Base-by-base conservation (phyloP, 1,140 invertebrate genomes). In the Anadara kagoshimensis region DNA sequence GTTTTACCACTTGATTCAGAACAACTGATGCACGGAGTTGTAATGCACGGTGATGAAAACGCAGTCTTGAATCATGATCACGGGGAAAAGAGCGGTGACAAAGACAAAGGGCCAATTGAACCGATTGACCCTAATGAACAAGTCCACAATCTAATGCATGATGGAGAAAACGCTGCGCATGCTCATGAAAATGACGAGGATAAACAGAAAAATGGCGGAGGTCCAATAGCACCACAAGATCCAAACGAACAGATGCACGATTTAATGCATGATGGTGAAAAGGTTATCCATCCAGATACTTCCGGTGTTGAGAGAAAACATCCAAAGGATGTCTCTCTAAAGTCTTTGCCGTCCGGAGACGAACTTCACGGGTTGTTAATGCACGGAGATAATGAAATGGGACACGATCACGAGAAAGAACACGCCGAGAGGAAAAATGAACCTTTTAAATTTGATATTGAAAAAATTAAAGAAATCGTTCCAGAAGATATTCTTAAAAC, bases 21-120 rank as follows among this genome's bases (percentile, higher is more conserved):
- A 14, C 57, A 76, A 61, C 61, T 79, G 18, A 76, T 84, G 73
- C 82, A 84, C 22, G 79, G 75, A 5, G 47, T 83, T 49, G 22
- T 84, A 16, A 84, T 84, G 82, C 82, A 84, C 54, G 79, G 66
- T 1, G 79, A 79, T 63, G 47, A 49, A 24, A 47, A 58, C 5
- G 54, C 56, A 24, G 70, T 72, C 7, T 58, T 26, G 41, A 54
- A 66, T 8, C 73, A 81, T 56, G 53, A 53, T 18, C 63, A 76
- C 14, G 70, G 73, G 20, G 61, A 56, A 47, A 43, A 62, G 10
- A 57, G 63, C 26, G 54, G 57, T 8, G 58, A 63, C 5, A 47
- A 43, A 8, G 58, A 20, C 47, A 22, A 43, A n/a, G 44, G 12
- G 41, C 57, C 29, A 5, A 58, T 61, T 11, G 44, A 53, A 10